phyloP scores from a whole-genome alignment of 2,113 vertebrate genomes.

The Rostratula benghalensis region DNA sequence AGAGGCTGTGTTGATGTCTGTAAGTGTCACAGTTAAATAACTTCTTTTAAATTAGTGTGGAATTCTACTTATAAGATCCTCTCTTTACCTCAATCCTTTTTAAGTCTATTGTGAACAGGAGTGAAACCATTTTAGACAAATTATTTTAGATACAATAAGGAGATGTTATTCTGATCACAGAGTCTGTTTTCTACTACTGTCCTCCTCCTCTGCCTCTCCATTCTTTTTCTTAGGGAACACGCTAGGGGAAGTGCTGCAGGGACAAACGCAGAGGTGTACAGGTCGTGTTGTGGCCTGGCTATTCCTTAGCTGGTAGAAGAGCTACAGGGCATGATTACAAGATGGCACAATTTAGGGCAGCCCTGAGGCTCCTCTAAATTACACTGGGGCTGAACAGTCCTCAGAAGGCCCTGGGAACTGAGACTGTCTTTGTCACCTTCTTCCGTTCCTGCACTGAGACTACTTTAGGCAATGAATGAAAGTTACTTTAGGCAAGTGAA shows the following conservation, averaged over 20 bases:
- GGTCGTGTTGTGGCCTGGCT: neutral
- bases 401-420: neutral
- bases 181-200: neutral
- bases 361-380: neutral
- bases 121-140: neutral
- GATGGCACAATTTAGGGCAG: neutral
- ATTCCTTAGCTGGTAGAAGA: neutral
- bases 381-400: neutral
- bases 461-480: neutral
- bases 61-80: neutral
- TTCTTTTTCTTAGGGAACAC: neutral
- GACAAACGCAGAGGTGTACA: neutral
- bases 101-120: neutral
- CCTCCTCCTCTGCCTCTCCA: neutral
- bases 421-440: neutral
- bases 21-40: neutral
- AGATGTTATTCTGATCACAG: neutral
- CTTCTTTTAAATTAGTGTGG: neutral
- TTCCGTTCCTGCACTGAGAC: neutral
- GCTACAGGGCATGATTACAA: neutral
- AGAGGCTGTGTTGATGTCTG: neutral
- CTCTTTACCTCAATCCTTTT: neutral
- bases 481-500: neutral
- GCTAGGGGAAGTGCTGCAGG: neutral
- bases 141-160: neutral